Evolutionary conservation across 2,888 invertebrate species (phyloP).

Genomic region (Polyommatus icarus): DNA sequence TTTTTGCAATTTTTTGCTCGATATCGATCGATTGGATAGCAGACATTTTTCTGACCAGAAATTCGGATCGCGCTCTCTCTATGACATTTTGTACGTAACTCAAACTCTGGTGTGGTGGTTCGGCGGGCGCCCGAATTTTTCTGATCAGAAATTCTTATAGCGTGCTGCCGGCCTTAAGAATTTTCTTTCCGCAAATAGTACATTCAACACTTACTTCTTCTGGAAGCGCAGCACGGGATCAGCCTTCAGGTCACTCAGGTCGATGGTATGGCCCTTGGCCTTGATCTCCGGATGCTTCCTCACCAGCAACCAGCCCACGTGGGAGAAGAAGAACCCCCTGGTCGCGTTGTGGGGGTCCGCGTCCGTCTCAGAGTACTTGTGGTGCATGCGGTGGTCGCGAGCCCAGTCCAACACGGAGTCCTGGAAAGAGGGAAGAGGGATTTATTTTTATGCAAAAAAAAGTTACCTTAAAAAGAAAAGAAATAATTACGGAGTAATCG

Average conservation of each 20-base stretch:
- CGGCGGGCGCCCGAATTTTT: no score
- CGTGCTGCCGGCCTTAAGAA: no score
- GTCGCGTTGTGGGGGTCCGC: slow-evolving; percentile 96
- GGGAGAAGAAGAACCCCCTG: slow-evolving; percentile 97
- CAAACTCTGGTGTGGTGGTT: no score
- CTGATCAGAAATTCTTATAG: no score
- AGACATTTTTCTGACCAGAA: no score
- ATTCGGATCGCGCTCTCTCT: no score
- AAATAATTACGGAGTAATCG: no score
- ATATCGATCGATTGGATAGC: no score
- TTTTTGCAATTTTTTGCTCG: no score
- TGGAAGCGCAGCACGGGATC: slow-evolving; percentile 93
- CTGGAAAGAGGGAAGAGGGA: slow-evolving; percentile 56
- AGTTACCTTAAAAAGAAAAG: no score
- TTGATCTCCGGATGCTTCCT: slow-evolving; percentile 95
- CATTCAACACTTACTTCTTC: slow-evolving; percentile 83
- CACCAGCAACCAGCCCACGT: slow-evolving; percentile 95
- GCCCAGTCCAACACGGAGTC: slow-evolving; percentile 90
- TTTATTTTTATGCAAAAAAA: background rate
- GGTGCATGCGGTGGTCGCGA: slow-evolving; percentile 91
- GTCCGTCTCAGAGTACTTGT: slow-evolving; percentile 96
- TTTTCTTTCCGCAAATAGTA: background rate
- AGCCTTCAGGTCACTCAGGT: slow-evolving; percentile 88
- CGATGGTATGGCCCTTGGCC: slow-evolving; percentile 91
- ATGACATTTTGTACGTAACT: no score